Percentiles rank a stretch among this genome's conserved stretches.
These are phyloP conservation scores for Hypercompe scribonia DNA, from an alignment of 2,888 invertebrate genomes.

Conservation along the genomic window DNA sequence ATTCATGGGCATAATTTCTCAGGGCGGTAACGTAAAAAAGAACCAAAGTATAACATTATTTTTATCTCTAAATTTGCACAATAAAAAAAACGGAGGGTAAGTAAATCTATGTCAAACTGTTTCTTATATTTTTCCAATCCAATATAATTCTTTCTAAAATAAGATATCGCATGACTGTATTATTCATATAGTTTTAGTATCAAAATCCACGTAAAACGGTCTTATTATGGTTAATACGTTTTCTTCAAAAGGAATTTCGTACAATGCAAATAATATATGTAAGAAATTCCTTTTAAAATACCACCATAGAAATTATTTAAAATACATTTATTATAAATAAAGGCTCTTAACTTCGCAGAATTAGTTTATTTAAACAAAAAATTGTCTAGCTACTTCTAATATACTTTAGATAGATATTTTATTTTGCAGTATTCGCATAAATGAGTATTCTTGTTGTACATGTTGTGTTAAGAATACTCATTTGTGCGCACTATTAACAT, in stretches of 20 bases:
- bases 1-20: neutral
- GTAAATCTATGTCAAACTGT: neutral
- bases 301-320: too few relatives aligned
- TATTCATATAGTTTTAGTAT: neutral
- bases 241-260: neutral
- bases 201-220: neutral
- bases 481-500: neutral
- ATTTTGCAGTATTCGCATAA: too few relatives aligned
- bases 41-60: neutral
- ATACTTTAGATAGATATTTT: too few relatives aligned
- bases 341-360: too few relatives aligned
- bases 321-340: too few relatives aligned
- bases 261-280: too few relatives aligned
- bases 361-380: too few relatives aligned
- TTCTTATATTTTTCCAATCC: neutral
- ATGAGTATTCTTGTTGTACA: too few relatives aligned
- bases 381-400: too few relatives aligned
- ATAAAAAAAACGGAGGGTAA: neutral
- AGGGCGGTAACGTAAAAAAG: neutral
- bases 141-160: neutral
- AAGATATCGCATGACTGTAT: neutral
- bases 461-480: too few relatives aligned
- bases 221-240: neutral
- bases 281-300: too few relatives aligned
- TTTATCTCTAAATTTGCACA: neutral